Base-by-base conservation (phyloP, 2,888 invertebrate species). In the Acanthacorydalis orientalis region DNA sequence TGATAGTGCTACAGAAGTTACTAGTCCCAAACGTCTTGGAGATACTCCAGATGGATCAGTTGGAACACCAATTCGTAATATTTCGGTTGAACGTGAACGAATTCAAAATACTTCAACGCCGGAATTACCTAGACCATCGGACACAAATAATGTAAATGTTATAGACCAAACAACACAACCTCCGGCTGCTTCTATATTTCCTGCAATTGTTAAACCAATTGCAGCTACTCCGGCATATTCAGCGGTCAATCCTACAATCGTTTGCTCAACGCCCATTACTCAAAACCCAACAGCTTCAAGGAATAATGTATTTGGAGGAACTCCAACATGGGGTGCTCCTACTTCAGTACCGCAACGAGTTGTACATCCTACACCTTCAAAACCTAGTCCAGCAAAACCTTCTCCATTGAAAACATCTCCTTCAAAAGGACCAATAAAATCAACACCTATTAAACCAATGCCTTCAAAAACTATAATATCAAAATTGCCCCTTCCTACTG, bases 371-470 rank as follows among this genome's bases (percentile, higher is more conserved):
- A 64, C 61, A 53, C 67, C 68, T 50, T 67, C 70, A 38, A 67
- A 71, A 59, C 67, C 71, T 48, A 60, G 67, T 55, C 64, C 67
- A 0, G 57, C 64, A 11, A 67, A 67, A 53, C 60, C 64, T 37
- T 60, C 63, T 44, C 68, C 71, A 43, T 68, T 70, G 45, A 76
- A 76, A 63, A 64, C 73, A 55, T 68, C 73, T 57, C 63, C 69
- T 48, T 66, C 67, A 48, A 70, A 71, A 60, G 70, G 70, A 47
- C 70, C 70, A 9, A 71, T 74, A 57, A 75, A 75, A 62, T 72
- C 74, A 23, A 72, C 72, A 55, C 74, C 75, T 15, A 70, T 73
- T 56, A 74, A 74, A 59, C 72, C 74, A 33, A 69, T 73, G 69
- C 70, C 57, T 7, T 56, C 56, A 12, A 62, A 62, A 48, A 55